Evolutionary conservation across 2,113 vertebrate genomes (phyloP).

Genomic region (Pseudorasbora parva): DNA sequence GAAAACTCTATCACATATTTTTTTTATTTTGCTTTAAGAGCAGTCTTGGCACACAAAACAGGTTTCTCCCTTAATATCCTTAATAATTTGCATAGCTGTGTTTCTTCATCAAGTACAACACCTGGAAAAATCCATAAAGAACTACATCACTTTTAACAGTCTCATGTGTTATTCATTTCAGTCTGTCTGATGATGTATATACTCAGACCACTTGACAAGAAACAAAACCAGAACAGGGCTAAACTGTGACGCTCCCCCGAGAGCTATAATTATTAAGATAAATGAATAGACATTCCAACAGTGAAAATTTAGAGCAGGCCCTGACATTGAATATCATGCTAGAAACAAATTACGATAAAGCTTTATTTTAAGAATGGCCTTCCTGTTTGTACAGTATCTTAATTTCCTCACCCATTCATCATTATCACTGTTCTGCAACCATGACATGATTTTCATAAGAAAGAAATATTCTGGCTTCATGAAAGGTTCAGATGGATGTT

Average conservation of each 20-base stretch:
- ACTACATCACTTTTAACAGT: neutral
- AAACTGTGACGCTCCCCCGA: neutral
- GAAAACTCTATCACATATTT: no score
- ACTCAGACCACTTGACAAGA: neutral
- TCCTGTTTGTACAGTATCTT: constrained; percentile 7
- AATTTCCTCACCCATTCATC: neutral
- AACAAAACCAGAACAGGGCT: neutral
- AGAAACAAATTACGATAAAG: neutral
- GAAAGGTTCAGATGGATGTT: neutral
- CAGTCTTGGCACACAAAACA: neutral
- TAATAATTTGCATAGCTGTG: neutral
- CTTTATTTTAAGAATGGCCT: neutral
- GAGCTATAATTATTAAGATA: neutral
- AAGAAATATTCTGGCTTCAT: neutral
- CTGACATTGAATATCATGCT: neutral
- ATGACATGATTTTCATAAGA: neutral
- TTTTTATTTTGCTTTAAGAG: no score
- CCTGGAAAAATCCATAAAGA: neutral
- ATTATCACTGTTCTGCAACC: neutral
- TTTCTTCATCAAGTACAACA: neutral
- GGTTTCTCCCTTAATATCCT: neutral
- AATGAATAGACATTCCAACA: neutral
- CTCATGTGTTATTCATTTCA: neutral
- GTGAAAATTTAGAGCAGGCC: neutral
- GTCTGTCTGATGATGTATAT: neutral